phyloP scores from a whole-genome alignment of 2,888 invertebrate species.

The Mythimna lalbum region DNA sequence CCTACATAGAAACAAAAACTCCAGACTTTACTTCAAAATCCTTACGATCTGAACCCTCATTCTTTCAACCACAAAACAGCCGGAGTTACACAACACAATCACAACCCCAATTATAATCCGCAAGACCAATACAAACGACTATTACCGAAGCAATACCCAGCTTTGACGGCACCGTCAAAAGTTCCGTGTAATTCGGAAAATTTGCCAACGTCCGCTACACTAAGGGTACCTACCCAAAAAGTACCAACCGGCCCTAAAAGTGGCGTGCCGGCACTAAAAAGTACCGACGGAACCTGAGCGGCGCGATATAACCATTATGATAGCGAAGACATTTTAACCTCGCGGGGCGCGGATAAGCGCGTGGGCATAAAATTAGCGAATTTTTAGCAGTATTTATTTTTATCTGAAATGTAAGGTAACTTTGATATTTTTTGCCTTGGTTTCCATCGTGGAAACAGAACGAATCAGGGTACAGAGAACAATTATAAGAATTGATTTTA shows the following conservation, averaged over 20 bases:
- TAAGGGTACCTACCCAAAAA: constrained; percentile 37
- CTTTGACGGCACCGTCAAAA: constrained; percentile 64
- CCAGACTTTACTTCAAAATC: neutral
- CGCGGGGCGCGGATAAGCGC: constrained; percentile 68
- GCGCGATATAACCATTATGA: constrained; percentile 82
- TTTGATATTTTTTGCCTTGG: neutral
- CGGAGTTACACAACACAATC: constrained; percentile 21
- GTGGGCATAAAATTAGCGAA: constrained; percentile 69
- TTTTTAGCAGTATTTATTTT: constrained; percentile 11
- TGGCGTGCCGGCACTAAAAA: constrained; percentile 64
- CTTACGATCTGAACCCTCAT: neutral
- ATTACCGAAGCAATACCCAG: constrained; percentile 69
- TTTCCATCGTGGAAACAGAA: neutral
- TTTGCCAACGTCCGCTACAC: constrained; percentile 31
- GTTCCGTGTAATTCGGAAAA: constrained; percentile 53
- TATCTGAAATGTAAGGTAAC: neutral
- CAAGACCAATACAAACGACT: constrained; percentile 65
- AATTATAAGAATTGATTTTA: too few species aligned
- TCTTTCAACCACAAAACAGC: neutral
- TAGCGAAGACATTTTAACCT: constrained; percentile 78
- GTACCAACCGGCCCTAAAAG: constrained; percentile 56
- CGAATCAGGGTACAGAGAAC: neutral
- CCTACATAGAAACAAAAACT: neutral
- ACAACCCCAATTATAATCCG: constrained; percentile 37
- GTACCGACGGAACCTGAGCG: constrained; percentile 69